Evolutionary conservation across 2,113 vertebrate species (phyloP), one percentile per base, ranked within the genome.

Genomic region (Pelvicachromis taeniatus): DNA sequence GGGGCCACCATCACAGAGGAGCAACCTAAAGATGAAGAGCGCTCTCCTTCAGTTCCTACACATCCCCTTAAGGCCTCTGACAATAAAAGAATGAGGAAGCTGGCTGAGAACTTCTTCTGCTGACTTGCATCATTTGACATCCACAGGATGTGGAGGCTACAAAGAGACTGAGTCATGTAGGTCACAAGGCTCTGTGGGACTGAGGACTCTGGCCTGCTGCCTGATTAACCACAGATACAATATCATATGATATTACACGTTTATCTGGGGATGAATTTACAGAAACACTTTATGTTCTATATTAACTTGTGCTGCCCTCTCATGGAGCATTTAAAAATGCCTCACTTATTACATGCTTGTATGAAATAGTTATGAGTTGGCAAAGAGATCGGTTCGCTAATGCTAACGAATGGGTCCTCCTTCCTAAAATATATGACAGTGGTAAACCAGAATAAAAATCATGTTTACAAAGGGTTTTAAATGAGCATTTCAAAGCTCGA

Each of bases 31-130:
- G 9, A 19, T 1, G 3, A 19, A 5, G 1, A 21, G 0, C 19
- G 2, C 38, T 33, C 56, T 59, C 0, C 31, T 0, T 59, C 56
- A 31, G 56, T 31, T 0, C 26, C 56, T 31, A 2, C 13, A 59
- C 0, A 2, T 33, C 56, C 4, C 29, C 29, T 6, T 33, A 31
- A 33, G 9, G 29, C 58, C 1, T 13, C 59, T 63, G 31, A 58
- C 59, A 92, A 93, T 23, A 94, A 90, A 19, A 92, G 95, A 35
- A 94, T 94, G 92, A 93, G 58, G 90, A 91, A 78, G 35, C 68
- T 95, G 86, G 95, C 95, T 0, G 80, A 55, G 26, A 93, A 89
- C 85, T 96, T 96, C 83, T 95, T 92, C 88, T 54, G 70, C 38
- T 95, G 91, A 94, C 38, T n/a, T 68, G 63, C 31, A 33, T 35